Conservation (phyloP, 2,888 invertebrate genomes). For the Eulithis testata region DNA sequence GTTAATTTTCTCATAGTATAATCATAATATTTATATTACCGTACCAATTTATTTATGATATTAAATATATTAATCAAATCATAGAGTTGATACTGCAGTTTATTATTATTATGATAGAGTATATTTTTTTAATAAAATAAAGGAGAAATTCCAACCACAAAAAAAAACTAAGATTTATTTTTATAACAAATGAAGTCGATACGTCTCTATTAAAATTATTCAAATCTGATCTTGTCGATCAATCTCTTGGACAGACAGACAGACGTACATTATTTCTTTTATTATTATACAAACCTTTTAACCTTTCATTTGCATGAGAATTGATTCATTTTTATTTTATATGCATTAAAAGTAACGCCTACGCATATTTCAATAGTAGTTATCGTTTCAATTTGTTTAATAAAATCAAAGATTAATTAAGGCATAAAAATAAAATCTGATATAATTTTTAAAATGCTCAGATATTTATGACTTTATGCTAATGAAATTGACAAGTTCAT, state of each 20-base stretch:
- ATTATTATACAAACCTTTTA: slow-evolving; percentile 16
- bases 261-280: slow-evolving; percentile 17
- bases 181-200: slow-evolving; percentile 14
- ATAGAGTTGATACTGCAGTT: no score
- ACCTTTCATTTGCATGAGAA: slow-evolving; percentile 23
- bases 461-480: slow-evolving; percentile 15
- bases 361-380: neutral
- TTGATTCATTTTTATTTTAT: slow-evolving; percentile 3
- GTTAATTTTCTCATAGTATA: slow-evolving; percentile 11
- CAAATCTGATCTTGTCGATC: slow-evolving; percentile 24
- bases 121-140: no score
- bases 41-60: no score
- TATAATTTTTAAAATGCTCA: slow-evolving; percentile 7
- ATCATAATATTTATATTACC: neutral
- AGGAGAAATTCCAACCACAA: no score
- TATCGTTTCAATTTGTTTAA: slow-evolving; percentile 13
- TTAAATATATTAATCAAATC: no score
- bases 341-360: slow-evolving; percentile 10
- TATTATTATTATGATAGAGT: no score
- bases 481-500: slow-evolving; percentile 26
- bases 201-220: slow-evolving; percentile 24
- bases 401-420: slow-evolving; percentile 20
- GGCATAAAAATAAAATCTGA: neutral
- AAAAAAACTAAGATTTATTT: neutral
- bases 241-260: slow-evolving; percentile 29